phyloP scores from a whole-genome alignment of 2,797 vertebrate species.

The Prionace glauca region DNA sequence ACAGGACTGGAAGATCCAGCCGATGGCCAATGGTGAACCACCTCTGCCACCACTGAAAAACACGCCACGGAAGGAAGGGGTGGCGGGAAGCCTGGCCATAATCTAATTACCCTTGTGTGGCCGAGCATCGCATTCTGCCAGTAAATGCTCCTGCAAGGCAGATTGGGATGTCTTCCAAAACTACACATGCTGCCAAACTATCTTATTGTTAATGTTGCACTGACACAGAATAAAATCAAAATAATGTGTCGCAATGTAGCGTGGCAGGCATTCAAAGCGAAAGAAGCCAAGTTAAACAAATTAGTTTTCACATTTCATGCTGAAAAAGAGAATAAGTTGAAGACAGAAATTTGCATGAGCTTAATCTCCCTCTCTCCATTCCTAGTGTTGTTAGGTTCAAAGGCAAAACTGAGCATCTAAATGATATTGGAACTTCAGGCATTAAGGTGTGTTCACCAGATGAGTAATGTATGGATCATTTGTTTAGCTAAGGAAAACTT shows the following conservation, averaged over 20 bases:
- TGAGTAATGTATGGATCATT: conserved; percentile 1
- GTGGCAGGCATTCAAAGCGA: background rate
- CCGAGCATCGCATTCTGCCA: background rate
- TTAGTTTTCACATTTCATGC: background rate
- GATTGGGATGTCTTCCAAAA: background rate
- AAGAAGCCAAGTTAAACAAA: background rate
- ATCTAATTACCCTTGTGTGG: background rate
- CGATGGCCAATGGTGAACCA: no score
- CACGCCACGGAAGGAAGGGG: no score
- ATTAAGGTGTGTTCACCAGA: background rate
- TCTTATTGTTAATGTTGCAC: background rate
- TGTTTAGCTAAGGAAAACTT: background rate
- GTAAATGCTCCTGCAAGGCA: background rate
- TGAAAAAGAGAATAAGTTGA: background rate
- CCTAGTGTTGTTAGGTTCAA: background rate
- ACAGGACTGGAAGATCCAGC: no score
- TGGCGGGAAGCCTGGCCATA: no score
- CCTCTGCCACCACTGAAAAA: no score
- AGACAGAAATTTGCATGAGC: background rate
- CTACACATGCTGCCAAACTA: background rate
- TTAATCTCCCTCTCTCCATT: background rate
- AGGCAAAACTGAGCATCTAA: background rate
- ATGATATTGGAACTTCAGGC: background rate
- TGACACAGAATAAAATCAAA: background rate
- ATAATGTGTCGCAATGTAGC: background rate